Base-by-base conservation (phyloP, 1,140 invertebrate species). In the Phymastichus coffea region DNA sequence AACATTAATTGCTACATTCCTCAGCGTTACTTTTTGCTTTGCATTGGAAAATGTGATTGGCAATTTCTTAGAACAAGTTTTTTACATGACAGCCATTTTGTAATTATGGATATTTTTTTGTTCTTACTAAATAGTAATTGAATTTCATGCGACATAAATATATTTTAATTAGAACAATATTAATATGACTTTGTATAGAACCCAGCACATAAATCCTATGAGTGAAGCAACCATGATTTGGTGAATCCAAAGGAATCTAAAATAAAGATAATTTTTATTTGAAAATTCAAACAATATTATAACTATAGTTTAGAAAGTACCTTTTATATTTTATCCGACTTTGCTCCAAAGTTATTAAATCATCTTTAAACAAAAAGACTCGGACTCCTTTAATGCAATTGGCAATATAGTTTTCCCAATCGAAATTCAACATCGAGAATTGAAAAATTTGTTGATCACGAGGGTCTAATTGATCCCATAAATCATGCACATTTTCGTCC, bases 341-440 rank as follows among this genome's bases (percentile, higher is more conserved):
- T 19, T 79, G 73, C 25, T 85, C 79, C 37, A 91, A 67, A 1
- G 85, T 88, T n/a, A 81, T 83, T n/a, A 87, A 68, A 56, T 84
- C 82, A 67, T 92, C 90, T 63, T 90, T 88, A 40, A 92, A 78
- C 25, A 93, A 68, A 69, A 87, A 90, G 30, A 85, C 72, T 43
- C 88, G 75, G 19, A 86, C 76, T 12, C 88, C 89, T 59, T 76
- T 74, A 2, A 88, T 77, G 68, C 91, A 90, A 48, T 81, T 74
- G 22, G 83, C 70, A 48, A 89, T 83, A 71, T 87, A 91, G 19
- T 81, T 71, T 2, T 80, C 66, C 90, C 90, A 93, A 65, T 88
- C 79, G n/a, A 93, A 75, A 22, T 83, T 71, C 4, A 70, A 72
- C 69, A 93, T 82, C 44, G 85, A 83, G 70, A 91, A 91, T 38